phyloP scores from a whole-genome alignment of 1,140 invertebrate genomes.

The Apis laboriosa region DNA sequence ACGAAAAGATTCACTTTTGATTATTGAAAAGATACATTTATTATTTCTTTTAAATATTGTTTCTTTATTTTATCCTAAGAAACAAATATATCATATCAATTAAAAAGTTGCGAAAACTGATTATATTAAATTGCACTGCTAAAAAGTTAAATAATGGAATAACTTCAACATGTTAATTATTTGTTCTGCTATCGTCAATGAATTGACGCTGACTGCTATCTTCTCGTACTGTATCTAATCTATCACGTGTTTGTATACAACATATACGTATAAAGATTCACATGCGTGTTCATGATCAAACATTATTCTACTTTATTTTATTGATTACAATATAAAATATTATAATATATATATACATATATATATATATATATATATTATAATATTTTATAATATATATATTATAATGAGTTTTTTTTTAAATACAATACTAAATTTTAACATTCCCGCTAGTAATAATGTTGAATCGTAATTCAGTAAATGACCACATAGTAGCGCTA shows the following conservation, averaged over 20 bases:
- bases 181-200: slow-evolving; percentile 37
- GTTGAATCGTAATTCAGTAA: slow-evolving; percentile 49
- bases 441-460: slow-evolving; percentile 51
- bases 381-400: too few relatives aligned
- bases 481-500: slow-evolving; percentile 66
- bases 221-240: slow-evolving; percentile 43
- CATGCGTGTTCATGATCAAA: neutral
- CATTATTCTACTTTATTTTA: neutral
- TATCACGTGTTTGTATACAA: slow-evolving; percentile 32
- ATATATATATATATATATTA: too few relatives aligned
- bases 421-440: slow-evolving; percentile 21
- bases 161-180: slow-evolving; percentile 19
- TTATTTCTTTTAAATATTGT: neutral
- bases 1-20: neutral
- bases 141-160: slow-evolving; percentile 38
- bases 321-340: neutral
- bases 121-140: neutral
- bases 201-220: slow-evolving; percentile 35
- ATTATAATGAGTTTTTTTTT: neutral
- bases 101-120: too few relatives aligned
- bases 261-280: slow-evolving; percentile 1
- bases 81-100: neutral
- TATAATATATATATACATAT: too few relatives aligned
- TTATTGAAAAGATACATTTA: neutral
- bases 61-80: neutral